Evolutionary conservation across 1,140 invertebrate species (phyloP).

Genomic region (Drosophila elegans): DNA sequence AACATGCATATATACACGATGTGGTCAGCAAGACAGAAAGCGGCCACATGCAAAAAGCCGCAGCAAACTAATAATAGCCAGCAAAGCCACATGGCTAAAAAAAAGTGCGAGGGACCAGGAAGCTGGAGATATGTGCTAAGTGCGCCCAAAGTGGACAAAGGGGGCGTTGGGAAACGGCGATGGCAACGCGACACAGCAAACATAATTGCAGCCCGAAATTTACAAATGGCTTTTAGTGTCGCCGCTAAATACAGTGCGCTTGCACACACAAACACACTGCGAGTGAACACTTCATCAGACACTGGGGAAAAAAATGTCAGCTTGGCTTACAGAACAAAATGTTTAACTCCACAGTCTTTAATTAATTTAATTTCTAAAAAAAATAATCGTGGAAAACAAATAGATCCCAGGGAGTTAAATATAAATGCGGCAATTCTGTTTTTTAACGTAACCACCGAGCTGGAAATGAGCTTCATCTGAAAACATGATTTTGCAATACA

Average conservation of each 20-base stretch:
- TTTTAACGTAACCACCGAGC: too few relatives aligned
- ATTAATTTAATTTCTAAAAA: neutral
- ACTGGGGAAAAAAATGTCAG: neutral
- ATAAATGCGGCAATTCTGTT: too few relatives aligned
- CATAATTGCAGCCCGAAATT: conserved; percentile 82
- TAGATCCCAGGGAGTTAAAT: too few relatives aligned
- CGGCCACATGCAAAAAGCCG: conserved; percentile 62
- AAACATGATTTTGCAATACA: too few relatives aligned
- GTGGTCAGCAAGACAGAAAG: conserved; percentile 64
- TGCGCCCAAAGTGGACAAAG: conserved; percentile 25
- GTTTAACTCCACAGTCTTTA: too few relatives aligned
- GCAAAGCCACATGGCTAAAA: conserved; percentile 61
- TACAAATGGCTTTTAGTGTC: conserved; percentile 82
- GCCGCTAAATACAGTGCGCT: conserved; percentile 67
- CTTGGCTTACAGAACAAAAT: too few relatives aligned
- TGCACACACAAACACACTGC: conserved; percentile 5
- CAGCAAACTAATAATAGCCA: conserved; percentile 80
- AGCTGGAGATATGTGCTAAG: conserved; percentile 46
- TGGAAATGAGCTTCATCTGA: too few relatives aligned
- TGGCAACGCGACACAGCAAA: conserved; percentile 69
- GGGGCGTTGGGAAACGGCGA: conserved; percentile 4
- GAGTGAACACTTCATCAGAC: conserved; percentile 10
- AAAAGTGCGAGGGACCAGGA: conserved; percentile 11
- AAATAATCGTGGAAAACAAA: neutral
- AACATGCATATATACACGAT: conserved; percentile 34